Evolutionary conservation across 2,888 invertebrate genomes (phyloP), one percentile per base, ranked within the genome.

Genomic region (Agonopterix subpropinquella): DNA sequence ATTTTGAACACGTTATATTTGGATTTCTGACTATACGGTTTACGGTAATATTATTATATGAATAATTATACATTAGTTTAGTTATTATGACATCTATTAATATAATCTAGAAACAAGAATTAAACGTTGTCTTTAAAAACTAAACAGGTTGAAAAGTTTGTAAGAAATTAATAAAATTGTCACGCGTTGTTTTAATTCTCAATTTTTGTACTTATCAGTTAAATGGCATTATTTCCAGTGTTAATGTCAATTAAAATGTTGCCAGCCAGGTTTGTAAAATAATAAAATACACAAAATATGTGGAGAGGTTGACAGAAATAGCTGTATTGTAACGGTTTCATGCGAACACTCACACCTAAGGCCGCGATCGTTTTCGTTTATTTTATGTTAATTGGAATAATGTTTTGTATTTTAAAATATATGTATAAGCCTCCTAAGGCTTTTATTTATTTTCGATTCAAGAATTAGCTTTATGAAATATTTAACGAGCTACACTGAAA

Each of bases 241-340:
- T 47, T 49, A 54, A 49, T 43, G 15, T 45, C 48, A 56, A 54
- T 56, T 56, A 56, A 56, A 52, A 54, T 45, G 15, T 45, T 46
- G 47, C 42, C 46, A 43, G 48, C 43, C 45, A 9, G 50, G 41
- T 18, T 41, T 11, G 43, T 55, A 50, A 53, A 56, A 63, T 57
- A 68, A 68, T 68, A 68, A 68, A 68, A 64, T 62, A 53, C 53
- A 49, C 49, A 51, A 62, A 55, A 57, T 66, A 67, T 66, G 51
- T 56, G 47, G 49, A 35, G 45, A 43, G 28, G 44, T 51, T 61
- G 68, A 62, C 70, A 60, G 50, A 58, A 57, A 61, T 66, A 50
- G 50, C 53, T 56, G 57, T 57, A 55, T 61, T 51, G 61, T 61
- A 64, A 65, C 61, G 55, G 61, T 66, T 59, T 58, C 52, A 60